Evolutionary conservation across 2,113 vertebrate species (phyloP).

Genomic region (Vicugna pacos): DNA sequence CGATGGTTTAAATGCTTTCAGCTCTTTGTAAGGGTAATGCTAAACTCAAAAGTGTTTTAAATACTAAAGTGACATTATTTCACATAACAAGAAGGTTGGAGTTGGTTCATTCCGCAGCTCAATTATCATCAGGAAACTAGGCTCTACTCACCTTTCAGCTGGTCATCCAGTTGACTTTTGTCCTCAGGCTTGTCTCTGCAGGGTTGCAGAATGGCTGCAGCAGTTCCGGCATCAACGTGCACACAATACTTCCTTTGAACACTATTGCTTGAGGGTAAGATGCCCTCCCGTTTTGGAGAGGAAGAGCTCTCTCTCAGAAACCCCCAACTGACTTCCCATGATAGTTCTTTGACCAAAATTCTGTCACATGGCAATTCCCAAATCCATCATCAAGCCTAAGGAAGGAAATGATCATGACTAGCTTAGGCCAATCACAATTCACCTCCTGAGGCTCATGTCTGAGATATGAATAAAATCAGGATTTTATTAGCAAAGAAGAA

Average conservation of each 20-base stretch:
- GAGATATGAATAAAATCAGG: neutral
- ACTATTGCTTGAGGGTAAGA: rapidly evolving
- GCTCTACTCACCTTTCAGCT: neutral
- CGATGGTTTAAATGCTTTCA: neutral
- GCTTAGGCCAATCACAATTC: neutral
- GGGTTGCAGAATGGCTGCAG: neutral
- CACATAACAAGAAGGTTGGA: neutral
- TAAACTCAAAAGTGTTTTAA: neutral
- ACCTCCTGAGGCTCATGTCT: neutral
- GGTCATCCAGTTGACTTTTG: neutral
- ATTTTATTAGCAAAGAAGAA: conserved; percentile 8
- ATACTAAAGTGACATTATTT: neutral
- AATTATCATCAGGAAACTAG: neutral
- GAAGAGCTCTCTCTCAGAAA: neutral
- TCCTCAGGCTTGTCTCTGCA: neutral
- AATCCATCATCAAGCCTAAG: neutral
- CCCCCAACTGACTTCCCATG: neutral
- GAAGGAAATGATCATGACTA: neutral
- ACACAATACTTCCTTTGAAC: neutral
- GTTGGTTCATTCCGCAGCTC: neutral
- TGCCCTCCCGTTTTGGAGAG: neutral
- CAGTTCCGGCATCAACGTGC: too few relatives aligned
- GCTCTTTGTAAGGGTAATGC: neutral
- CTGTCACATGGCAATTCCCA: neutral
- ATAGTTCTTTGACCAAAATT: neutral